Base-by-base conservation (phyloP, 2,113 vertebrate genomes). In the Haemorhous mexicanus region DNA sequence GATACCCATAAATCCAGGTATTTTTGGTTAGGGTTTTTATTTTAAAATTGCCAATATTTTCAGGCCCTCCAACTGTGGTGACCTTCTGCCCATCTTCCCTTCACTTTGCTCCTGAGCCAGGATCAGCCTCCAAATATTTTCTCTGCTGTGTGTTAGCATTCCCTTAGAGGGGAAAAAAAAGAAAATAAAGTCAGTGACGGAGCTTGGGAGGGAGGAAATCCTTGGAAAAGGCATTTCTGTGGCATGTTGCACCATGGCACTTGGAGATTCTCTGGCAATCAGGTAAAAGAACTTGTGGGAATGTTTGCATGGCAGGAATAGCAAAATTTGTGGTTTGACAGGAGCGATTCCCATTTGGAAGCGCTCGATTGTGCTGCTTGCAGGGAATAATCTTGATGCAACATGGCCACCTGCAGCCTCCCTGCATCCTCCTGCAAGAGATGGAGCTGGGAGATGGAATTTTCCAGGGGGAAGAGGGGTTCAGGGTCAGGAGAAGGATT, bases 311-410 rank as follows among this genome's bases (percentile, higher is more conserved):
- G 41, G 80, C 19, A 41, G 61, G 50, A 93, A 49, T 4, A 49
- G 76, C 50, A 80, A 46, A 88, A 58, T 23, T 2, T 0, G 0
- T 16, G 47, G 20, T 46, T 37, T 52, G n/a, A 46, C 2, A 3
- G 37, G 50, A 70, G 55, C 5, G 0, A 22, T 63, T 95, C 77
- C 77, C 0, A 0, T 8, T 64, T 21, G 64, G 74, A 87, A 73
- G 8, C 0, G 2, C 41, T 89, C 6, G 0, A 0, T 7, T 11
- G 10, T 32, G 53, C 39, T 39, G 55, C 44, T 79, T 4, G 28
- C 33, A 46, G 58, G 67, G 73, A 63, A 49, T 46, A 58, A 77
- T 22, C 68, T 37, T 37, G 64, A 16, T 67, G 59, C 62, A 74
- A 67, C 23, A 11, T 11, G 12, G 79, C 61, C 74, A 67, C 82